Evolutionary conservation across 2,113 vertebrate genomes (phyloP).

Genomic region (Gymnogyps californianus): DNA sequence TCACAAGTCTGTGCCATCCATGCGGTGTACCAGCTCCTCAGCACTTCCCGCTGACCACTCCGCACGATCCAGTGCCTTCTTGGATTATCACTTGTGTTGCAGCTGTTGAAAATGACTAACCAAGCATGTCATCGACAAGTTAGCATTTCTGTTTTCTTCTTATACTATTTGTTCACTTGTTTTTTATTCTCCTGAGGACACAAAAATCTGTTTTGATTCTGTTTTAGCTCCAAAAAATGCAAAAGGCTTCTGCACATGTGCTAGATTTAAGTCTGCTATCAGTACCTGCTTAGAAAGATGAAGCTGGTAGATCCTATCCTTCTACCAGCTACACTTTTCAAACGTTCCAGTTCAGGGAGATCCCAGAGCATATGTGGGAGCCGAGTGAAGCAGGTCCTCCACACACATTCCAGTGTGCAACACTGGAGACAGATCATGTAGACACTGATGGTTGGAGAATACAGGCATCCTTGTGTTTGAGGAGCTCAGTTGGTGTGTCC

Average conservation of each 20-base stretch:
- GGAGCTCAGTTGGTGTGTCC: background rate
- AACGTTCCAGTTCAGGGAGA: background rate
- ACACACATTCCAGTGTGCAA: background rate
- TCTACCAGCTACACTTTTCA: background rate
- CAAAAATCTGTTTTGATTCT: background rate
- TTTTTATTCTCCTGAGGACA: background rate
- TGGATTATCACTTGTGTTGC: background rate
- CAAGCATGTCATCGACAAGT: background rate
- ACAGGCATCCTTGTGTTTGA: background rate
- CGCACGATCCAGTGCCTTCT: background rate
- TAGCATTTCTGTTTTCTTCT: background rate
- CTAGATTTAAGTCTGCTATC: background rate
- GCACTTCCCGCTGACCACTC: background rate
- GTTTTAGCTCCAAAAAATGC: background rate
- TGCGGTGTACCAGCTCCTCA: fast-evolving
- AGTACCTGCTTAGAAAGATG: background rate
- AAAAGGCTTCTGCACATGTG: background rate
- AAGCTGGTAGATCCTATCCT: background rate
- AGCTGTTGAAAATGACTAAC: background rate
- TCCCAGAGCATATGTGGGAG: background rate
- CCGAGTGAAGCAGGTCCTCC: background rate
- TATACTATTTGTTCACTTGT: background rate
- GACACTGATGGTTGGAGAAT: background rate
- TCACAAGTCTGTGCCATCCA: background rate
- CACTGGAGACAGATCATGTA: background rate